Conservation (phyloP, 2,797 vertebrate genomes). For the Cyclopterus lumpus region DNA sequence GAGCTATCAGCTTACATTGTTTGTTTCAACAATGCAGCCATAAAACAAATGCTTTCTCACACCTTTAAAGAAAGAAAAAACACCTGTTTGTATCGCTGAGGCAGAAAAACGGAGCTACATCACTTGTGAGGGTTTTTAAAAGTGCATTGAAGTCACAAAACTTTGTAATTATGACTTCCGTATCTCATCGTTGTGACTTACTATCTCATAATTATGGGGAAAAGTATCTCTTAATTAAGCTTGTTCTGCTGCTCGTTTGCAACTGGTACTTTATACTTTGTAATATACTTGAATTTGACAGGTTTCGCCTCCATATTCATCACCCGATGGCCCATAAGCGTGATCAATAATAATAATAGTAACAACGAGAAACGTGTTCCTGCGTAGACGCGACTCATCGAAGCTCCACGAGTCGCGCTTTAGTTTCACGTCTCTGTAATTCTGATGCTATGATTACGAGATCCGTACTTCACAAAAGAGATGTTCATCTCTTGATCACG, state of each 20-base stretch:
- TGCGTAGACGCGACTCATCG: neutral
- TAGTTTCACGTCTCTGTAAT: neutral
- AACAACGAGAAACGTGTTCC: too few species aligned
- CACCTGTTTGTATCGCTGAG: neutral
- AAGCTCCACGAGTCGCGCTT: neutral
- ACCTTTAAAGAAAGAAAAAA: neutral
- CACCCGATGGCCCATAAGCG: too few species aligned
- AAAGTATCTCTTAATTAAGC: neutral
- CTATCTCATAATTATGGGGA: neutral
- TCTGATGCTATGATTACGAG: slow-evolving; percentile 22
- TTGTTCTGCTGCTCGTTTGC: too few species aligned
- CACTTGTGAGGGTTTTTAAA: neutral
- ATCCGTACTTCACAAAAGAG: neutral
- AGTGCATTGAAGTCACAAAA: neutral
- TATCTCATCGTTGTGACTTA: neutral
- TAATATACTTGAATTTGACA: too few species aligned
- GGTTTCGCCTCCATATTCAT: too few species aligned
- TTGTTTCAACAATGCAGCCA: neutral
- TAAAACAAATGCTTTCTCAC: neutral
- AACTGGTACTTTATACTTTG: too few species aligned
- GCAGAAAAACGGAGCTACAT: neutral
- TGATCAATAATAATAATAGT: too few species aligned
- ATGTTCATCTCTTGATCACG: slow-evolving; percentile 41
- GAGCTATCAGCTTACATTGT: too few species aligned
- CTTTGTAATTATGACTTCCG: neutral